Evolutionary conservation across 1,140 invertebrate genomes (phyloP), one percentile per base, ranked within the genome.

Genomic region (Tetraneura akinire): DNA sequence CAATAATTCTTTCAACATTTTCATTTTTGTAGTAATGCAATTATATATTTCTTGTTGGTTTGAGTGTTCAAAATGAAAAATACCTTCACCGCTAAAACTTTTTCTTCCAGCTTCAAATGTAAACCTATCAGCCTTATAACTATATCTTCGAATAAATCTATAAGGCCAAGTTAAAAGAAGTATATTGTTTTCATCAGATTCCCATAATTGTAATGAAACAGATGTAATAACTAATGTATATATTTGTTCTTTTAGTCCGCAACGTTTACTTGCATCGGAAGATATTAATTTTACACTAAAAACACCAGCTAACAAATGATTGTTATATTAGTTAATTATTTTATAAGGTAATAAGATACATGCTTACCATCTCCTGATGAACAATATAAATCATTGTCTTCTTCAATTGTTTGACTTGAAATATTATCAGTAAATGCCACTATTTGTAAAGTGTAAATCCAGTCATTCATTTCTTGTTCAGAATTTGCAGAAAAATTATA

Each of bases 81-180:
- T 89, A 1, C 94, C 94, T 87, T 94, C 93, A 2, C 94, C 94
- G 6, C 93, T 93, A 81, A 91, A 89, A 86, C 94, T 95, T 85
- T 94, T 95, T 81, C 94, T 87, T 6, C 94, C 94, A n/a, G 94
- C 94, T 88, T 96, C 94, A 86, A 96, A 94, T 23, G 92, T 93
- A 84, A 96, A 96, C 84, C 91, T 93, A 51, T 92, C 92, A 83
- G 91, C 89, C 81, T 91, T 90, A 82, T 93, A 92, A 29, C 94
- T 94, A 86, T 96, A 96, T 80, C 92, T 87, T 76, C 94, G 88
- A 81, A 96, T 95, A 84, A 91, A 94, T 82, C 90, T 89, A 85
- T 94, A 96, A 53, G 94, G 94, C 94, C 94, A 96, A n/a, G 90
- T 92, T 81, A 90, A 93, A 78, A 93, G 86, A 10, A 92, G 84